Conservation (phyloP, 2,797 vertebrate species). For the Schizopygopsis malacanthus region DNA sequence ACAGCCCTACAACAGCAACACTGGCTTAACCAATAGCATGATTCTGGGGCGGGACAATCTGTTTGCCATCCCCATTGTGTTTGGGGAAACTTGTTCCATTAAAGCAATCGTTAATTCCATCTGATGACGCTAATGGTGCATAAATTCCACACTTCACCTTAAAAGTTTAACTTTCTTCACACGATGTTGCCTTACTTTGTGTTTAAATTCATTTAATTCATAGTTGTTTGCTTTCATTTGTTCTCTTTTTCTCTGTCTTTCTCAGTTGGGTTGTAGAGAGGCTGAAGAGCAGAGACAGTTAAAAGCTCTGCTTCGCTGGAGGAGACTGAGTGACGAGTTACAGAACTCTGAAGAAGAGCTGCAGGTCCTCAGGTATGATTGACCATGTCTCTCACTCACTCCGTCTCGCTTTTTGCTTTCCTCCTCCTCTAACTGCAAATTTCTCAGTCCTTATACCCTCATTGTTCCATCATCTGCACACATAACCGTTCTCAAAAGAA, state of each 20-base stretch:
- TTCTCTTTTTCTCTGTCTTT: constrained; percentile 14
- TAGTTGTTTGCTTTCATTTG: constrained; percentile 27
- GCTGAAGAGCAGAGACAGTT: constrained; percentile 82
- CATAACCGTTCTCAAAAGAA: background rate
- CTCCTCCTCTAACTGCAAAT: background rate
- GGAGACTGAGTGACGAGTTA: constrained; percentile 87
- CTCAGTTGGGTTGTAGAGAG: constrained; percentile 79
- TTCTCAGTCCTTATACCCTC: background rate
- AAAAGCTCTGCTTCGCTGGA: constrained; percentile 89
- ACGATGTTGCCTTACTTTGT: background rate
- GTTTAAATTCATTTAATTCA: constrained; percentile 1
- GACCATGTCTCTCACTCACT: constrained; percentile 25
- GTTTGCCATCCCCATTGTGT: background rate
- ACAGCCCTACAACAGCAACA: background rate
- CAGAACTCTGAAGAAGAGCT: constrained; percentile 88
- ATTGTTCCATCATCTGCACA: background rate
- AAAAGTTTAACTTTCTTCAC: background rate
- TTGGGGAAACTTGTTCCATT: background rate
- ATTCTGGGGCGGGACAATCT: background rate
- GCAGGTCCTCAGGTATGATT: constrained; percentile 89
- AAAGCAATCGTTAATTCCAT: background rate
- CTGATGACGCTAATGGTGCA: background rate
- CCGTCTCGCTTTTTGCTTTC: constrained; percentile 23
- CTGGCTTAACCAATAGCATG: background rate
- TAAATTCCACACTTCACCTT: background rate